Evolutionary conservation across 1,140 invertebrate genomes (phyloP).

Genomic region (Bombus sibiricus): DNA sequence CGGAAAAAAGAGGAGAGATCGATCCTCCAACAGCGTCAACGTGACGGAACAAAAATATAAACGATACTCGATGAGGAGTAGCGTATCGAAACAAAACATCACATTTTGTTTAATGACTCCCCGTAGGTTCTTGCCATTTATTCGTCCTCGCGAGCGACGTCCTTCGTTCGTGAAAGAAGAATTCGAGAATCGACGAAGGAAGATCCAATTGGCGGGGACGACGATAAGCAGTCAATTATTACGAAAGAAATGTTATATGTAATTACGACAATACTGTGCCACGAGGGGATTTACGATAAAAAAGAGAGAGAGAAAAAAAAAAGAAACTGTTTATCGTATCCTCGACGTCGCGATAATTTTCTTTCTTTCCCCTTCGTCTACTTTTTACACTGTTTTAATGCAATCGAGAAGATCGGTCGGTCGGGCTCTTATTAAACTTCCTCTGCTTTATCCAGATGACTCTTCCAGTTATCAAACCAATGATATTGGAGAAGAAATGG

Average conservation of each 20-base stretch:
- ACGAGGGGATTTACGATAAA: slow-evolving; percentile 25
- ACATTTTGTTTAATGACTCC: slow-evolving; percentile 54
- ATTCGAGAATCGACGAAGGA: slow-evolving; percentile 13
- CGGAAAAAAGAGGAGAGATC: slow-evolving; percentile 25
- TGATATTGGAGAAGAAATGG: background rate
- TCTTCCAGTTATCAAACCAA: background rate
- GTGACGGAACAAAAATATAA: slow-evolving; percentile 30
- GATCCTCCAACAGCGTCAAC: slow-evolving; percentile 23
- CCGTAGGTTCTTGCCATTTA: slow-evolving; percentile 70
- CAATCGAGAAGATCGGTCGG: slow-evolving; percentile 41
- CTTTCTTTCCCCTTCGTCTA: slow-evolving; percentile 27
- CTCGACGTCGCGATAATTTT: slow-evolving; percentile 34
- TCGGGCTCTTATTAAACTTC: slow-evolving; percentile 10
- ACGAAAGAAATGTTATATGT: slow-evolving; percentile 59
- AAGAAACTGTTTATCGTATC: slow-evolving; percentile 2
- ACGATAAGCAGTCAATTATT: slow-evolving; percentile 77
- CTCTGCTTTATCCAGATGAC: background rate
- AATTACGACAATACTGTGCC: slow-evolving; percentile 73
- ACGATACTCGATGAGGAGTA: slow-evolving; percentile 54
- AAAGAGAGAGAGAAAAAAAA: background rate
- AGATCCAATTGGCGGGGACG: slow-evolving; percentile 37
- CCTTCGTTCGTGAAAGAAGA: background rate
- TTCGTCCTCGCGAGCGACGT: slow-evolving; percentile 41
- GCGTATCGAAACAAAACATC: slow-evolving; percentile 53
- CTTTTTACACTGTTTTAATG: slow-evolving; percentile 16